Evolutionary conservation across 2,113 vertebrate genomes (phyloP).

Genomic region (Origma solitaria): DNA sequence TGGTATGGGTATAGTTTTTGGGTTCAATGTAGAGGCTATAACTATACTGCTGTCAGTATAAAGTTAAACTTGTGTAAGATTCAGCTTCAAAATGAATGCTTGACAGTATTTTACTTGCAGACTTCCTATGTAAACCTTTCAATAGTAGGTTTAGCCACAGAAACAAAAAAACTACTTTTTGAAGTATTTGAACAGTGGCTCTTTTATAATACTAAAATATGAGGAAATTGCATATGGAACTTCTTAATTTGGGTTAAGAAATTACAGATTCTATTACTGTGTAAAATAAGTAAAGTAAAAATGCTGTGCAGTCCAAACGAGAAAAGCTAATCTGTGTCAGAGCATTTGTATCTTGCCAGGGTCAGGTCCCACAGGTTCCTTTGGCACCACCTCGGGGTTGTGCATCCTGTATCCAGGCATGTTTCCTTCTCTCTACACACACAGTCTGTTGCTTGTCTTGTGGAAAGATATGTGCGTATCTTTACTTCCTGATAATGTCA

Average conservation of each 20-base stretch:
- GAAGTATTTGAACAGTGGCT: neutral
- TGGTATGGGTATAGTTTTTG: neutral
- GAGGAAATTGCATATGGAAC: neutral
- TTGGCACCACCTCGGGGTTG: accelerated
- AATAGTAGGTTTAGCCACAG: neutral
- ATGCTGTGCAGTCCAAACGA: neutral
- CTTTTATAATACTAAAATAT: neutral
- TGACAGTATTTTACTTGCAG: neutral
- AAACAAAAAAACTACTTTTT: neutral
- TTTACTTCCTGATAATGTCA: neutral
- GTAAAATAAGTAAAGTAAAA: neutral
- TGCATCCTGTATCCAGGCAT: neutral
- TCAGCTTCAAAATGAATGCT: neutral
- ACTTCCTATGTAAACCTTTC: neutral
- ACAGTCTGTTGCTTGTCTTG: accelerated
- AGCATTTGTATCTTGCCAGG: neutral
- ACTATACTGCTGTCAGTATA: neutral
- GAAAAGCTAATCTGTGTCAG: neutral
- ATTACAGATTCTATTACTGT: neutral
- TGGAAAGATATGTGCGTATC: neutral
- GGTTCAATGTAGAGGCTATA: neutral
- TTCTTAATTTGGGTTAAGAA: neutral
- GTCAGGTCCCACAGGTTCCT: neutral
- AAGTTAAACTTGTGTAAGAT: neutral
- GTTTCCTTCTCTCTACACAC: neutral